Evolutionary conservation across 2,888 invertebrate species (phyloP).

Genomic region (Drosophila hamatofila): DNA sequence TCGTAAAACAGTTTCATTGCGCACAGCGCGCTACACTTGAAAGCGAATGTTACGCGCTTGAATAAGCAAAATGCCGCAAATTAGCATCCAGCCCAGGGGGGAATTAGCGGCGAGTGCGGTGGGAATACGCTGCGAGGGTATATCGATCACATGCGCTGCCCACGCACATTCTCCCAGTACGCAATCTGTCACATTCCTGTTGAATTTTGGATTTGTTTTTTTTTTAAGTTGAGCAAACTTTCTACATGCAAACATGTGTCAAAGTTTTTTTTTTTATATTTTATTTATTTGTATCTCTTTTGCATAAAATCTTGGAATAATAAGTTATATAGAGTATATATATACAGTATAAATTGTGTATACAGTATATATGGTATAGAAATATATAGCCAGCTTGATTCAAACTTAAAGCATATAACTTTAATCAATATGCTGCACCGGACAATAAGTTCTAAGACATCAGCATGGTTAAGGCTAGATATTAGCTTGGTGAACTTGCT

Average conservation of each 20-base stretch:
- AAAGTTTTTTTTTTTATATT: background rate
- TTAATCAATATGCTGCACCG: too few species aligned
- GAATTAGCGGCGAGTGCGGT: background rate
- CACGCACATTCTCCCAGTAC: background rate
- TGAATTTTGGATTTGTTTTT: background rate
- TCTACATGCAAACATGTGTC: background rate
- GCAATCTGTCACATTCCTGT: background rate
- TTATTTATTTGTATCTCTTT: background rate
- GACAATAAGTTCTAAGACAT: too few species aligned
- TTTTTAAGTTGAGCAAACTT: background rate
- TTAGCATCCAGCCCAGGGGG: conserved; percentile 14
- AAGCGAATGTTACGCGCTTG: conserved; percentile 36
- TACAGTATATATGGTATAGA: too few species aligned
- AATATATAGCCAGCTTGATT: too few species aligned
- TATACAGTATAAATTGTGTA: too few species aligned
- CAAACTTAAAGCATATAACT: too few species aligned
- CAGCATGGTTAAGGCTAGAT: too few species aligned
- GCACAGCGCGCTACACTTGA: conserved; percentile 27
- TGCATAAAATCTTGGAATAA: background rate
- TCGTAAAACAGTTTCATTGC: conserved; percentile 29
- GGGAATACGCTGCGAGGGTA: background rate
- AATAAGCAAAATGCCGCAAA: conserved; percentile 30
- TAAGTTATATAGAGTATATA: too few species aligned
- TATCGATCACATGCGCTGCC: background rate
- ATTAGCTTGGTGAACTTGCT: too few species aligned